Base-by-base conservation (phyloP, 53 echinoderm and acorn worm species). In the Apostichopus leukothele region DNA sequence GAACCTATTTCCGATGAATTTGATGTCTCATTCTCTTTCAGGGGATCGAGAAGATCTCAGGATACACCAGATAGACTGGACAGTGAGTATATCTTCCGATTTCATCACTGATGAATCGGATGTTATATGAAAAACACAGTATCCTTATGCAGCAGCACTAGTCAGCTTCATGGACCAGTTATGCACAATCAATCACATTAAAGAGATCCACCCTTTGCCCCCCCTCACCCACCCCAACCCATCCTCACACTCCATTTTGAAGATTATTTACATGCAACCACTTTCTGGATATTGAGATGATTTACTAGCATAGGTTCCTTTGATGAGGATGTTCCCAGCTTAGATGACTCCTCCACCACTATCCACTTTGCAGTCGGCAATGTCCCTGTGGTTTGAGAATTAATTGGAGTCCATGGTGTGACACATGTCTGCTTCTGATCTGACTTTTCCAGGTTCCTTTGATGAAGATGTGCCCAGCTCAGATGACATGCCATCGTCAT, bases 251-350 rank as follows among this genome's bases (percentile, higher is more conserved):
- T 39, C 39, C 3, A 39, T 39, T 39, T 39, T 39, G 3, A 39
- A 39, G 39, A 39, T 39, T 39, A 39, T 39, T 39, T 39, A 39
- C 39, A 39, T 39, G 39, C 39, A 39, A 0, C 39, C 2, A 39
- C 39, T 39, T 39, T 39, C 39, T 39, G 39, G 0, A 2, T 39
- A 39, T 39, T 39, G 3, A 39, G 39, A 39, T 3, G 3, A 39
- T 39, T 39, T 39, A 3, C 39, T 39, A 39, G 39, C 7, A 25
- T 50, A 79, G 79, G 79, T 52, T 79, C 79, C 8, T 79, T 79
- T 79, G 79, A 79, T 52, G 79, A 79, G 51, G 79, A 79, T n/a
- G 53, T 52, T 19, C 79, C 79, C 4, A 79, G 79, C 50, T 79
- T 51, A 27, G 18, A 79, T 79, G 79, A 79, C 53, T 39, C 39